phyloP scores from a whole-genome alignment of 1,140 invertebrate species.

The Caenorhabditis brenneri region DNA sequence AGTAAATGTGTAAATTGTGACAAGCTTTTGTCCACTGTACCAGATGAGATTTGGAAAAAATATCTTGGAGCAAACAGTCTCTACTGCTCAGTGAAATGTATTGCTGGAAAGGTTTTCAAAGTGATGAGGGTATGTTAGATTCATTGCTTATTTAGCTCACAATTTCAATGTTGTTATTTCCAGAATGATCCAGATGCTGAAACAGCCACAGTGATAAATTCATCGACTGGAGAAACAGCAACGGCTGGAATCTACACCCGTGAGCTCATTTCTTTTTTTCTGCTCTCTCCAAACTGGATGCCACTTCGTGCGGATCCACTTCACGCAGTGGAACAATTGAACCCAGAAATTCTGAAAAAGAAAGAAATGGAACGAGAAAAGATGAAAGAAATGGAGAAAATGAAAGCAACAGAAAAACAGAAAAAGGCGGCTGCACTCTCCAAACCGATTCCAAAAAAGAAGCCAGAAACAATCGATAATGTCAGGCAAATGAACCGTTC shows the following conservation, averaged over 20 bases:
- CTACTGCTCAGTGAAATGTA: constrained; percentile 9
- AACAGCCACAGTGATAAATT: constrained; percentile 10
- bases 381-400: neutral
- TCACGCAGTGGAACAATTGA: neutral
- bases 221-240: neutral
- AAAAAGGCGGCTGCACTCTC: neutral
- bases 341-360: neutral
- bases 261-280: neutral
- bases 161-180: neutral
- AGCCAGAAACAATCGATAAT: neutral
- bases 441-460: constrained; percentile 24
- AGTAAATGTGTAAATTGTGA: constrained; percentile 11
- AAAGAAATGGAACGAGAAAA: neutral
- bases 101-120: neutral
- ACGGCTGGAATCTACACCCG: neutral
- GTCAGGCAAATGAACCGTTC: neutral
- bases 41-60: neutral
- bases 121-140: neutral
- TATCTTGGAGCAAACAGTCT: neutral
- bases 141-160: neutral
- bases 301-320: neutral
- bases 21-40: neutral
- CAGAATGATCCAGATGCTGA: neutral
- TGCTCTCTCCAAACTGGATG: constrained; percentile 2
- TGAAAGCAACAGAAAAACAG: neutral